Conservation (phyloP, 2,888 invertebrate species). For the Mongoloraphidia duomilia region DNA sequence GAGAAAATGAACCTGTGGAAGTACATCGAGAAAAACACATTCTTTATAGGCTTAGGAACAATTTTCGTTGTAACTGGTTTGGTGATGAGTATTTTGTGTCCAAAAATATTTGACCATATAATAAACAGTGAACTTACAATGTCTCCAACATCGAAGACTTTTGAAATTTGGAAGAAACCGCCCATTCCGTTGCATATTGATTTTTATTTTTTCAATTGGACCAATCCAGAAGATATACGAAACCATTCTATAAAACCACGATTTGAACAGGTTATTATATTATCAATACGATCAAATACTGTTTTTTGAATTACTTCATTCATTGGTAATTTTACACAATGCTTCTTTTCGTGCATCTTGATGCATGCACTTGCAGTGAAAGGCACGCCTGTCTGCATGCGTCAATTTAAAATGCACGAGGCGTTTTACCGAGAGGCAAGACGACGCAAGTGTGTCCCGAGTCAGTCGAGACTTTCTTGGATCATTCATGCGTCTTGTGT, state of each 20-base stretch:
- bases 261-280: conserved; percentile 23
- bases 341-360: too few relatives aligned
- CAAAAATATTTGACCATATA: conserved; percentile 14
- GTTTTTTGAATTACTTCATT: too few relatives aligned
- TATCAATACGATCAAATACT: too few relatives aligned
- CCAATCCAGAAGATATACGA: conserved; percentile 51
- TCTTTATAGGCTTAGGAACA: background rate
- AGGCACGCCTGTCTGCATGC: too few relatives aligned
- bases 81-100: background rate
- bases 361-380: too few relatives aligned
- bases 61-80: background rate
- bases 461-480: too few relatives aligned
- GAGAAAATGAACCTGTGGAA: too few relatives aligned
- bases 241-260: conserved; percentile 39
- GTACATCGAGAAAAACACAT: background rate
- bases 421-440: too few relatives aligned
- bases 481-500: too few relatives aligned
- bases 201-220: conserved; percentile 67
- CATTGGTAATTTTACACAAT: too few relatives aligned
- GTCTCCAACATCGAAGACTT: conserved; percentile 43
- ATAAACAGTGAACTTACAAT: conserved; percentile 38
- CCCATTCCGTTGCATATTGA: conserved; percentile 48
- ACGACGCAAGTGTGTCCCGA: too few relatives aligned
- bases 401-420: too few relatives aligned
- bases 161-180: conserved; percentile 54